A percentile compares a stretch with the other conserved stretches of the same genome.
phyloP scores from a whole-genome alignment of 2,797 vertebrate genomes.

The Epinephelus malabaricus region DNA sequence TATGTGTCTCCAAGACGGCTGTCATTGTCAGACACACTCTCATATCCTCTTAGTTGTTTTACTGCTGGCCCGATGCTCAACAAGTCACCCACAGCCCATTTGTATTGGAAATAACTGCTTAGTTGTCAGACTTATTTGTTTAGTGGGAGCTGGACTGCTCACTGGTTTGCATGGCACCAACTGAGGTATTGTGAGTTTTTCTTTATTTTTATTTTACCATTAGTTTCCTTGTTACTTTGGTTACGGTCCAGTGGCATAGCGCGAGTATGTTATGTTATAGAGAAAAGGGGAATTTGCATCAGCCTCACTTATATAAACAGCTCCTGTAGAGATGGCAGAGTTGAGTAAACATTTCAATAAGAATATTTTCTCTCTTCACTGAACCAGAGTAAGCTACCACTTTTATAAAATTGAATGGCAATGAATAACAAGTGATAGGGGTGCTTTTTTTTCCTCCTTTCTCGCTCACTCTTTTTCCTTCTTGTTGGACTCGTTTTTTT shows the following conservation, averaged over 20 bases:
- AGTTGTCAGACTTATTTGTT: constrained; percentile 25
- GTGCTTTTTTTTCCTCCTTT: neutral
- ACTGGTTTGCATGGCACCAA: constrained; percentile 43
- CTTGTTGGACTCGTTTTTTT: constrained; percentile 26
- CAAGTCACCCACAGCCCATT: constrained; percentile 25
- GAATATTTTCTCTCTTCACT: constrained; percentile 66
- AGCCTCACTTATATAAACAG: constrained; percentile 59
- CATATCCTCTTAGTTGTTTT: constrained; percentile 59
- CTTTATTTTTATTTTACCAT: constrained; percentile 22
- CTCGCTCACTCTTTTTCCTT: neutral
- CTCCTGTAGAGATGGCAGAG: constrained; percentile 40
- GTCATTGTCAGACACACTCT: constrained; percentile 32
- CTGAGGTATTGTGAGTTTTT: constrained; percentile 61
- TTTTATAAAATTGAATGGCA: constrained; percentile 55
- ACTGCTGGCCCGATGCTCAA: constrained; percentile 23
- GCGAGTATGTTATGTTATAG: constrained; percentile 28
- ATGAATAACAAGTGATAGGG: constrained; percentile 64
- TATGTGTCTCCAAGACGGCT: constrained; percentile 23
- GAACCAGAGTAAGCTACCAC: constrained; percentile 53
- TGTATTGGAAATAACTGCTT: constrained; percentile 25
- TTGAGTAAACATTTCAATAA: constrained; percentile 68
- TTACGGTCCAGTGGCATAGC: constrained; percentile 20
- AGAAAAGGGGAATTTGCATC: constrained; percentile 35
- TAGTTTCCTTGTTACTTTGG: constrained; percentile 37
- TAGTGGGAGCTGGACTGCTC: constrained; percentile 31